phyloP scores from a whole-genome alignment of 1,140 invertebrate species.

The Drosophila nasuta region DNA sequence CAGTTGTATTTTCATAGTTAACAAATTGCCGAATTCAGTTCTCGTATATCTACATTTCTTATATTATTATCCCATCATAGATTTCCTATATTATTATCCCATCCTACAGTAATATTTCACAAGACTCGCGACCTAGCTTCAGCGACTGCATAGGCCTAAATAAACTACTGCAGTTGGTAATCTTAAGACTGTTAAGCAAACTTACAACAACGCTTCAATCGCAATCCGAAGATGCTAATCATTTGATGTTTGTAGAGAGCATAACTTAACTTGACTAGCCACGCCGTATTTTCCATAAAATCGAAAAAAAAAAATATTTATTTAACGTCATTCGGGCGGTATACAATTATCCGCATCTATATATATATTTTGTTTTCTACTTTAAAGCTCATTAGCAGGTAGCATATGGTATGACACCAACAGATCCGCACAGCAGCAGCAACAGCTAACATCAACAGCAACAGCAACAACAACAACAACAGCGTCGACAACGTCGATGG shows the following conservation, averaged over 20 bases:
- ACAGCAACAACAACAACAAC: constrained; percentile 3
- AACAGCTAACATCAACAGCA: constrained; percentile 27
- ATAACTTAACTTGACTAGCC: constrained; percentile 18
- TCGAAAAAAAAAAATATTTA: constrained; percentile 37
- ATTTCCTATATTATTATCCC: background rate
- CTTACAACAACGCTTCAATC: constrained; percentile 5
- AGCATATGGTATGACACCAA: constrained; percentile 78
- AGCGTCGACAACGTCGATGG: constrained; percentile 33
- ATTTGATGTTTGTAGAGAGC: constrained; percentile 36
- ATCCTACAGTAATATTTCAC: background rate
- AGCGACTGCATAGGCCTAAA: no score
- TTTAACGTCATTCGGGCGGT: constrained; percentile 28
- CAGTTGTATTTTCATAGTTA: no score
- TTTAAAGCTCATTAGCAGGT: constrained; percentile 81
- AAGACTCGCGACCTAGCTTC: background rate
- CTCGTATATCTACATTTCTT: no score
- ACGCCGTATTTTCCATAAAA: constrained; percentile 31
- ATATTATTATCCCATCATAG: background rate
- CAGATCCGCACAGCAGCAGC: constrained; percentile 22
- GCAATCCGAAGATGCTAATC: constrained; percentile 30
- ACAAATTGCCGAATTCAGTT: no score
- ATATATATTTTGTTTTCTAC: constrained; percentile 58
- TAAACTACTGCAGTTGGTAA: background rate
- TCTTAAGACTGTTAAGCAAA: constrained; percentile 3
- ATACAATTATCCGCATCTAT: background rate